Evolutionary conservation across 2,113 vertebrate species (phyloP).

Genomic region (Tachuris rubrigastra): DNA sequence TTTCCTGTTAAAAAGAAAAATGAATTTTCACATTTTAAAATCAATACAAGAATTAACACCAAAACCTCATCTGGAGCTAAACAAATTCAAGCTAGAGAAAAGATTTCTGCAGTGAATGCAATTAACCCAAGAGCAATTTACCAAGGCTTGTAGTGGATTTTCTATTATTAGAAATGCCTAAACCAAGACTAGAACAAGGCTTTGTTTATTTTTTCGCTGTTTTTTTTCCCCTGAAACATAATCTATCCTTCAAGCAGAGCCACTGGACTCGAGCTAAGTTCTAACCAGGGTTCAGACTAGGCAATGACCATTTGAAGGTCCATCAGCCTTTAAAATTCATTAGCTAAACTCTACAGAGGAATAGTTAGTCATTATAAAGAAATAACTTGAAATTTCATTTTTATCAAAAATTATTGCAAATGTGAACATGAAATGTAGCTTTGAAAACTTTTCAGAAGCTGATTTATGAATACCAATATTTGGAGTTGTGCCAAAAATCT

Average conservation of each 20-base stretch:
- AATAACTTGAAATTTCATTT: not conserved
- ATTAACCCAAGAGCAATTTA: conserved; percentile 49
- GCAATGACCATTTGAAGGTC: not conserved
- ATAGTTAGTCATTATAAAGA: not conserved
- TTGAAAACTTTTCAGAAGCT: not conserved
- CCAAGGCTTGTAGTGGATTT: conserved; percentile 1
- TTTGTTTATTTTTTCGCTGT: not conserved
- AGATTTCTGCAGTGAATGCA: not conserved
- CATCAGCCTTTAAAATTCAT: not conserved
- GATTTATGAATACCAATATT: not conserved
- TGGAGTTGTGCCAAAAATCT: not conserved
- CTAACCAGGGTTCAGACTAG: not conserved
- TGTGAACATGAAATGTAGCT: not conserved
- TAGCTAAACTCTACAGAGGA: not conserved
- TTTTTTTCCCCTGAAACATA: not conserved
- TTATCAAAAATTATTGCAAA: not conserved
- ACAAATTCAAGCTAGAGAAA: conserved; percentile 21
- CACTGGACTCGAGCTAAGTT: not conserved
- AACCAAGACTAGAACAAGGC: not conserved
- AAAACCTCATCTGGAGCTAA: conserved; percentile 11
- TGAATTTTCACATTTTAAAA: conserved; percentile 17
- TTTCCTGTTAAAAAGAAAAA: conserved; percentile 40
- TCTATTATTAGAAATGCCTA: conserved; percentile 10
- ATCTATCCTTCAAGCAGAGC: not conserved
- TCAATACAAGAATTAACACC: conserved; percentile 33